These are phyloP conservation scores for Drosophila niveifrons DNA, from an alignment of 2,888 invertebrate genomes.

Conservation along the genomic window DNA sequence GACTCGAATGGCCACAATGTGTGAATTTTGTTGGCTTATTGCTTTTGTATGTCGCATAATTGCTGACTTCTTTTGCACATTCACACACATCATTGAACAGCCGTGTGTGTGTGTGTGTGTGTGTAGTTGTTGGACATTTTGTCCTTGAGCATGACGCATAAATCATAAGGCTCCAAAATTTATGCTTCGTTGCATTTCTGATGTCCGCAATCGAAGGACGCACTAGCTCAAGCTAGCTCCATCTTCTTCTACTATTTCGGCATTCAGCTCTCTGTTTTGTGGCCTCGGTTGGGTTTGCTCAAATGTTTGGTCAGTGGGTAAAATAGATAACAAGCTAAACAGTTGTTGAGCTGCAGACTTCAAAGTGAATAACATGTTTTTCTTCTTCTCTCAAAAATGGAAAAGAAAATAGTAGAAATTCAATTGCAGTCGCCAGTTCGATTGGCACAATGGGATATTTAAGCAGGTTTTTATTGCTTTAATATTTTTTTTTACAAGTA, in stretches of 20 bases:
- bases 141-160: slow-evolving; percentile 74
- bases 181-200: slow-evolving; percentile 73
- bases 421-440: neutral
- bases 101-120: slow-evolving; percentile 10
- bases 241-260: neutral
- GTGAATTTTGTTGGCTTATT: slow-evolving; percentile 81
- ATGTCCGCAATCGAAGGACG: slow-evolving; percentile 31
- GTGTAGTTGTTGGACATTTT: slow-evolving; percentile 48
- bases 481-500: neutral
- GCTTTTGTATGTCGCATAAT: slow-evolving; percentile 81
- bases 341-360: slow-evolving; percentile 13
- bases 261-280: neutral
- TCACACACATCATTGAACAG: slow-evolving; percentile 68
- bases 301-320: slow-evolving; percentile 59
- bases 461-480: neutral
- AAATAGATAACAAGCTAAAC: slow-evolving; percentile 61
- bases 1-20: slow-evolving; percentile 68
- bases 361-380: slow-evolving; percentile 2
- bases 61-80: slow-evolving; percentile 78
- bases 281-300: slow-evolving; percentile 11
- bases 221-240: neutral
- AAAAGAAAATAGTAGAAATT: neutral
- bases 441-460: neutral
- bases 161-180: slow-evolving; percentile 70
- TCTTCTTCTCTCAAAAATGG: neutral